Percentiles rank a stretch among this genome's conserved stretches.
Evolutionary conservation across 2,888 invertebrate species (phyloP).

Genomic region (Dendrolimus pini): DNA sequence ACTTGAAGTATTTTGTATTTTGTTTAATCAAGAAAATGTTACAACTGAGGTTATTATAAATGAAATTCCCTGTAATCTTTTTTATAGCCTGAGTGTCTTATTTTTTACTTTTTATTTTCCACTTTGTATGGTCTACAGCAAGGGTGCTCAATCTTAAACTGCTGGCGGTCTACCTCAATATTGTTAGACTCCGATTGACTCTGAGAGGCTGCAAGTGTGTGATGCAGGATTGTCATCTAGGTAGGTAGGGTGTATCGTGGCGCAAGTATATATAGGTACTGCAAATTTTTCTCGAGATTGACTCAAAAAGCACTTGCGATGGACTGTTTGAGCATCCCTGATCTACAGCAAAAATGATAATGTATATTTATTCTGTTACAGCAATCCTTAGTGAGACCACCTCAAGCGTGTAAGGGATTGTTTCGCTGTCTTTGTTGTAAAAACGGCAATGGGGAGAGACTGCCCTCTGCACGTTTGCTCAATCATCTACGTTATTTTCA

Average conservation of each 20-base stretch:
- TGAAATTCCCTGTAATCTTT: too few relatives aligned
- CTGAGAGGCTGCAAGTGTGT: constrained; percentile 10
- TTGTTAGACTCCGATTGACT: not conserved
- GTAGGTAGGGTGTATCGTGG: too few relatives aligned
- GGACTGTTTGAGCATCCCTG: too few relatives aligned
- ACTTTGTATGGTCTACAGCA: too few relatives aligned
- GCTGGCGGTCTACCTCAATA: constrained; percentile 1
- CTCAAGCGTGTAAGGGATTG: constrained; percentile 58
- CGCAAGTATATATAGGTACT: too few relatives aligned
- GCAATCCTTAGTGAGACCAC: constrained; percentile 32
- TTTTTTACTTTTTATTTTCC: too few relatives aligned
- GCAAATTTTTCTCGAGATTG: too few relatives aligned
- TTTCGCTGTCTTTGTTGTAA: constrained; percentile 72
- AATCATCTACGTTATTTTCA: constrained; percentile 73
- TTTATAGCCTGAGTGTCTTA: too few relatives aligned
- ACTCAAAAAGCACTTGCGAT: too few relatives aligned
- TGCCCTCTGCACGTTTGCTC: constrained; percentile 61
- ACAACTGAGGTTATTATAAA: too few relatives aligned
- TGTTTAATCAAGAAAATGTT: not conserved
- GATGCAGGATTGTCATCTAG: too few relatives aligned
- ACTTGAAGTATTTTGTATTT: not conserved
- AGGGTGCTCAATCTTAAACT: too few relatives aligned
- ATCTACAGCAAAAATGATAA: constrained; percentile 1
- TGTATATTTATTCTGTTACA: constrained; percentile 16
- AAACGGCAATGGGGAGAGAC: constrained; percentile 44